These are phyloP conservation scores for Xanthia icteritia DNA, from an alignment of 2,888 invertebrate genomes.

Conservation along the genomic window DNA sequence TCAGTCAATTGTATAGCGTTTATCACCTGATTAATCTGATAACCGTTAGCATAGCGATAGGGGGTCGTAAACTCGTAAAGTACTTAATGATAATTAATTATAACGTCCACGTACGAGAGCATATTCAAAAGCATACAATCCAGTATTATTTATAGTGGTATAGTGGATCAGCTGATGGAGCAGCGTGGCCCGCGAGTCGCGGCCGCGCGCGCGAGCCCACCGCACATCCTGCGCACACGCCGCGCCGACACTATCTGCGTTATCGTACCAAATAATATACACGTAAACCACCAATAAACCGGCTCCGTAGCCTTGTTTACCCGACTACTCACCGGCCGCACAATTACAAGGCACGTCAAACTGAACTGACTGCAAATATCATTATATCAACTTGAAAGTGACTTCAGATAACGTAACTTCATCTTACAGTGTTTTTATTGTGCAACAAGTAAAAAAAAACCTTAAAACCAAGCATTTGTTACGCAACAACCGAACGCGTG, in stretches of 20 bases:
- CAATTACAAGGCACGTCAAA: slow-evolving; percentile 68
- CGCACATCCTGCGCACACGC: slow-evolving; percentile 67
- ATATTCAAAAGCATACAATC: slow-evolving; percentile 80
- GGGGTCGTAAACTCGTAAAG: slow-evolving; percentile 30
- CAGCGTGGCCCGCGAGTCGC: slow-evolving; percentile 62
- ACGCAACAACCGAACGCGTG: slow-evolving; percentile 61
- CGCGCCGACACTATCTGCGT: slow-evolving; percentile 64
- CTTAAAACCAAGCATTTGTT: slow-evolving; percentile 42
- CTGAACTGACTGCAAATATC: slow-evolving; percentile 66
- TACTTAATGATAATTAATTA: slow-evolving; percentile 19
- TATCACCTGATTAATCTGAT: slow-evolving; percentile 30
- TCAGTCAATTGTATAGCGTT: slow-evolving; percentile 28
- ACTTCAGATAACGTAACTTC: slow-evolving; percentile 38
- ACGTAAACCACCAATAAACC: slow-evolving; percentile 79
- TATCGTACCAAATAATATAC: slow-evolving; percentile 75
- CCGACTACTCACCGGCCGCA: slow-evolving; percentile 69
- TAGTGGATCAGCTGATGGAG: slow-evolving; percentile 87
- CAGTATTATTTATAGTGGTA: slow-evolving; percentile 89
- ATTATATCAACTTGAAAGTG: slow-evolving; percentile 52
- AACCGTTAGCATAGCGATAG: slow-evolving; percentile 31
- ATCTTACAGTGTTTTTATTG: slow-evolving; percentile 46
- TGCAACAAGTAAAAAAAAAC: slow-evolving; percentile 36
- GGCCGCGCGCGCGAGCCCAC: slow-evolving; percentile 60
- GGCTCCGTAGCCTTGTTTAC: slow-evolving; percentile 79
- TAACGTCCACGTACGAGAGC: slow-evolving; percentile 21